Base-by-base conservation (phyloP, 2,113 vertebrate genomes). In the Callipepla californica region DNA sequence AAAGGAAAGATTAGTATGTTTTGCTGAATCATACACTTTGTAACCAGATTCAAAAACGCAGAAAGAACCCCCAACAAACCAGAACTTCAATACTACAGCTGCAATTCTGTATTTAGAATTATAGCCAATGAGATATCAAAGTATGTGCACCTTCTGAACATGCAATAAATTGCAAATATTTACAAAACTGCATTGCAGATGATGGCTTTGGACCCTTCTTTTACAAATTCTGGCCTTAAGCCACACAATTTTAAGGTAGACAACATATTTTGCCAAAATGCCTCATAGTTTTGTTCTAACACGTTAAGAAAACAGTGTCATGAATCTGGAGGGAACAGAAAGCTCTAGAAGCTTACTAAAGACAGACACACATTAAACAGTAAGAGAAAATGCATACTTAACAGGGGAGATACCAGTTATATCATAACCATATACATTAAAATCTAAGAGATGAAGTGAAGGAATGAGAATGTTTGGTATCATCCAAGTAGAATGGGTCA, bases 331-430 rank as follows among this genome's bases (percentile, higher is more conserved):
- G 11, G 32, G 53, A 75, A 88, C 13, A 78, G 36, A 92, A 34
- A 67, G 9, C 25, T 53, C 61, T n/a, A 26, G 40, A 16, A 44
- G 13, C 16, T 78, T 42, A 13, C 23, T 53, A 19, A 23, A 63
- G 63, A 95, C 74, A 92, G 30, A 93, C 70, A 93, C 58, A 88
- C 47, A 72, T 1, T 13, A 55, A 94, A 93, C 36, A 92, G 13
- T 9, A 59, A 83, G 16, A 80, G 32, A 68, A 89, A 83, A 80
- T 9, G 18, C 4, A 42, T 15, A 79, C 55, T 89, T 70, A 77
- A 77, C 10, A 89, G 21, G 19, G 42, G 50, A 76, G 83, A 88
- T 68, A 72, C 7, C 22, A 65, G 40, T 47, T 78, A 47, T 11
- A 67, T 32, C 18, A 58, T 42, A 77, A 74, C 32, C 10, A 63